Evolutionary conservation across 64 coral and sea anemone genomes (phyloP), one percentile per base, ranked within the genome.

Genomic region (Stichodactyla helianthus): DNA sequence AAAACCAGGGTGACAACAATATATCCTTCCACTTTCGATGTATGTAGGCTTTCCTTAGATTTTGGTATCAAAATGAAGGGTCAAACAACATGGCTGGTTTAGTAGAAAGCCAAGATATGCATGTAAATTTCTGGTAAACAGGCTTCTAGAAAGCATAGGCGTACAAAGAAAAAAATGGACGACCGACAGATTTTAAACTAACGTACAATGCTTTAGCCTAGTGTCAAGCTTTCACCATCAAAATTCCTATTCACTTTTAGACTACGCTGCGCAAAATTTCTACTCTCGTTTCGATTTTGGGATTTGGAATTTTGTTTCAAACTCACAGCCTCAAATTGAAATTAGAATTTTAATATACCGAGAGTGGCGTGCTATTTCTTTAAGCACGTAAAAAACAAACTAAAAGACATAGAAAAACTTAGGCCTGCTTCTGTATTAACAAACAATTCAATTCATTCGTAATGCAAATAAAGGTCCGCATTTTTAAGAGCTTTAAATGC

Each of bases 1-100:
- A 74, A 74, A 74, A 74, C 68, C 68, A 74, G 68, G 68, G 25
- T 74, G 68, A 74, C 68, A 68, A 68, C 63, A 74, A 74, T 74
- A 74, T 74, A 74, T 74, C 25, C 68, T 74, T 74, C 68, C 26
- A 74, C n/a, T 27, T 31, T 23, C 68, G 27, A 31, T 12, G 68
- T 74, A 74, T 74, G 68, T 74, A 74, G 68, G 68, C 25, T 74
- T 74, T n/a, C 68, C 25, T 74, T 74, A 44, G 68, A 74, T 74
- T 10, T 74, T 74, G 68, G 68, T 74, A 74, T 74, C 68, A 74
- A 74, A 74, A 74, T 74, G n/a, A 44, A 44, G 26, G 68, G 68
- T 74, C 25, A 74, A 35, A 27, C n/a, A 74, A 31, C 26, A 74
- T 27, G 10, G 68, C 25, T 74, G 17, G 68, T 74, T 74, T 11